Evolutionary conservation across 2,797 vertebrate species (phyloP).

Genomic region (Macrochelys suwanniensis): DNA sequence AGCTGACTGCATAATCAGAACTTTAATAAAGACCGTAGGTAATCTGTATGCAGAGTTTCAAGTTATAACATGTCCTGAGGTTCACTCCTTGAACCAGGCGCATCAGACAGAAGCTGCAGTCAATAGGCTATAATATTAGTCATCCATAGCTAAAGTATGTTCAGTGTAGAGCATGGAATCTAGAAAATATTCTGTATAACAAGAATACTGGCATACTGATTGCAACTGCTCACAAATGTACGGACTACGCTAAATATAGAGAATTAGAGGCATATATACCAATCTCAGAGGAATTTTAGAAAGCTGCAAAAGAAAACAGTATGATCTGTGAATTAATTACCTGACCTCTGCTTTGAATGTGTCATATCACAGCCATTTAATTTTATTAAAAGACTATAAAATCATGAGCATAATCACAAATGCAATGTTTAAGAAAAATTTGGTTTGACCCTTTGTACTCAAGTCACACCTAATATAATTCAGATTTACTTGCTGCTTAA

Average conservation of each 20-base stretch:
- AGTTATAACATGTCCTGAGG: neutral
- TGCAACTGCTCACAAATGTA: constrained; percentile 12
- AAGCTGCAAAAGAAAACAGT: constrained; percentile 56
- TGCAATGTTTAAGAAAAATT: constrained; percentile 61
- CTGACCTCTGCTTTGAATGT: constrained; percentile 65
- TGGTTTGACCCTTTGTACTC: constrained; percentile 55
- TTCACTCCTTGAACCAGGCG: neutral
- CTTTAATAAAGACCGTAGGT: neutral
- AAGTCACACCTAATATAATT: constrained; percentile 44
- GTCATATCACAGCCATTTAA: constrained; percentile 48
- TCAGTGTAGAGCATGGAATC: neutral
- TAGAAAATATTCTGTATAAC: constrained; percentile 9
- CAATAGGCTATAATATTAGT: neutral
- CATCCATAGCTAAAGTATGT: neutral
- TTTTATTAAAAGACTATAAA: constrained; percentile 68
- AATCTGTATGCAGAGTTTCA: neutral
- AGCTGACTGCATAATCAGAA: neutral
- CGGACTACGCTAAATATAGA: constrained; percentile 14
- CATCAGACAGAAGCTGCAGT: neutral
- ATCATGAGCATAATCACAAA: constrained; percentile 56
- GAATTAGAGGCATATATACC: neutral
- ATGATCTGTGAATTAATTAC: constrained; percentile 62
- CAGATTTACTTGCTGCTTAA: constrained; percentile 42
- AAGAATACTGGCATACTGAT: constrained; percentile 15
- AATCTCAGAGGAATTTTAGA: constrained; percentile 52